A percentile compares a stretch with the other conserved stretches of the same genome.
Conservation (phyloP, 2,113 vertebrate genomes). For the Xenopus borealis region DNA sequence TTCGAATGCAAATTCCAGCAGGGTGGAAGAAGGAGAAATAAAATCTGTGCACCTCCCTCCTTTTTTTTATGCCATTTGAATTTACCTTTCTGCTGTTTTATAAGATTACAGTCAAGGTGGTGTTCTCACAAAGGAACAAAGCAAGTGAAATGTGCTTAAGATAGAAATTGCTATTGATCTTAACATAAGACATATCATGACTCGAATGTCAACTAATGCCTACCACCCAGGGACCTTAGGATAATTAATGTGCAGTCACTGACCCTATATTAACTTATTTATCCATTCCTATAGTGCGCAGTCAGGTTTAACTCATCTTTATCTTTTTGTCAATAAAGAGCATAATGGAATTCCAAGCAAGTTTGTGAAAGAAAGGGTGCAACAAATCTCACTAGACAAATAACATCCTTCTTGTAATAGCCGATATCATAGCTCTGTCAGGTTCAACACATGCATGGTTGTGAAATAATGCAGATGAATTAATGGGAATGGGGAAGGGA, state of each 20-base stretch:
- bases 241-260: slow-evolving; percentile 86
- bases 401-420: no score
- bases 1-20: slow-evolving; percentile 42
- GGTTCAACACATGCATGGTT: not conserved
- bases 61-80: slow-evolving; percentile 40
- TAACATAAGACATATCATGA: slow-evolving; percentile 70
- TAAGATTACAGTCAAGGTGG: slow-evolving; percentile 54
- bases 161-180: slow-evolving; percentile 80
- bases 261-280: slow-evolving; percentile 72
- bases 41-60: slow-evolving; percentile 41
- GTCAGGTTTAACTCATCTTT: slow-evolving; percentile 65
- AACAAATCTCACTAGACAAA: no score
- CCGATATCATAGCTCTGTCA: no score
- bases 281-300: slow-evolving; percentile 75
- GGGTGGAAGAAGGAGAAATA: slow-evolving; percentile 49
- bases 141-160: slow-evolving; percentile 69
- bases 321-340: slow-evolving; percentile 58
- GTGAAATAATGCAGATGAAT: not conserved
- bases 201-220: slow-evolving; percentile 81
- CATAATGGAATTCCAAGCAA: not conserved
- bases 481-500: no score
- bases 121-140: slow-evolving; percentile 60
- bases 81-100: slow-evolving; percentile 23
- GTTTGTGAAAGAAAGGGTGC: not conserved
- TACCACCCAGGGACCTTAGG: slow-evolving; percentile 77